phyloP scores from a whole-genome alignment of 2,113 vertebrate species.

The Nibea coibor region DNA sequence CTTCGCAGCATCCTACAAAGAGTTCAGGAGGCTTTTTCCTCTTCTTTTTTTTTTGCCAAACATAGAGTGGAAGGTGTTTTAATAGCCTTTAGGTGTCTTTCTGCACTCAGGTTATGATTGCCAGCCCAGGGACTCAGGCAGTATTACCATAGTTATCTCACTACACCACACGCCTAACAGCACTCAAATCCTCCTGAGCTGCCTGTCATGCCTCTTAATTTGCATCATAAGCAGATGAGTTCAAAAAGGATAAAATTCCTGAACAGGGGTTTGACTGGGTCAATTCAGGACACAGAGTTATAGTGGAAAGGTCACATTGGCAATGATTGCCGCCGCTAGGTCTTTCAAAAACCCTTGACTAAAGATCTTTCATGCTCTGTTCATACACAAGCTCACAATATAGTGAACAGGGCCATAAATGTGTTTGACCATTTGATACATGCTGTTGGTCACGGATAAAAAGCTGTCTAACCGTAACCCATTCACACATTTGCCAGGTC shows the following conservation, averaged over 20 bases:
- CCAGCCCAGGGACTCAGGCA: constrained; percentile 53
- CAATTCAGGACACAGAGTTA: constrained; percentile 8
- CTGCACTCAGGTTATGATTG: constrained; percentile 68
- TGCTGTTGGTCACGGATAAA: background rate
- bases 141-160: constrained; percentile 71
- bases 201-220: constrained; percentile 64
- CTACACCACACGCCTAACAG: constrained; percentile 56
- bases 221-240: constrained; percentile 56
- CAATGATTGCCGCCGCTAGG: background rate
- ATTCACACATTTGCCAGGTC: background rate
- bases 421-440: background rate
- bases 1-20: constrained; percentile 51
- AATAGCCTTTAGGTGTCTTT: constrained; percentile 50
- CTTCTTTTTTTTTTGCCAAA: constrained; percentile 44
- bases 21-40: constrained; percentile 41
- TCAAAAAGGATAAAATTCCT: constrained; percentile 43
- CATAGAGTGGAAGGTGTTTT: constrained; percentile 44
- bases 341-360: background rate
- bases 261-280: constrained; percentile 25
- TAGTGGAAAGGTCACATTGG: constrained; percentile 31
- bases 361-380: background rate
- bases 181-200: constrained; percentile 64
- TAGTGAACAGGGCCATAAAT: background rate
- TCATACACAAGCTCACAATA: background rate
- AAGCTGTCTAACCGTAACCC: background rate